Evolutionary conservation across 2,113 vertebrate genomes (phyloP).

Genomic region (Mugil cephalus): DNA sequence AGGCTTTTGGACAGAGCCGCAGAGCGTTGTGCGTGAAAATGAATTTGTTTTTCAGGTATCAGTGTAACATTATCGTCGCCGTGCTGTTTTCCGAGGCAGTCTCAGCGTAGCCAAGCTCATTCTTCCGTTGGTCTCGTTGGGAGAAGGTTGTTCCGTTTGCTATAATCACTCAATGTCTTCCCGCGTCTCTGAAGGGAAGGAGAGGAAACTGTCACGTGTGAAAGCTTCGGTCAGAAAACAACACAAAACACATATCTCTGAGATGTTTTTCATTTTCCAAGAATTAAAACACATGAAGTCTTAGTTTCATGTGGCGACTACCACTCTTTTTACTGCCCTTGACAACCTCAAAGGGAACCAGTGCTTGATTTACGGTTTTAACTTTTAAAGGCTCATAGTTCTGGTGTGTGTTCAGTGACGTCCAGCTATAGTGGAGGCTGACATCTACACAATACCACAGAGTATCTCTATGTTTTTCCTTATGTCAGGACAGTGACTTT

Average conservation of each 20-base stretch:
- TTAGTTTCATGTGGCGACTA: not conserved
- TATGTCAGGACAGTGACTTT: no score
- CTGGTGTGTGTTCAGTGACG: no score
- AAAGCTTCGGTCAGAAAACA: not conserved
- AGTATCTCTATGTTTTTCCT: no score
- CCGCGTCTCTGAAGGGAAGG: not conserved
- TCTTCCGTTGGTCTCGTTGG: constrained; percentile 12
- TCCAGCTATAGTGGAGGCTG: no score
- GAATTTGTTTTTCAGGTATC: constrained; percentile 50
- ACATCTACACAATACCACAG: no score
- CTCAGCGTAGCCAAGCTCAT: constrained; percentile 11
- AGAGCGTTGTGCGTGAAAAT: constrained; percentile 13
- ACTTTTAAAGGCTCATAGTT: no score
- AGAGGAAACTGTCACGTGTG: not conserved
- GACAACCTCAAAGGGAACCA: not conserved
- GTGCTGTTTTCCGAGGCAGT: constrained; percentile 35
- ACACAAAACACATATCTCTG: not conserved
- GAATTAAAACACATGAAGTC: constrained; percentile 11
- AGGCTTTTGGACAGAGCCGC: constrained; percentile 20
- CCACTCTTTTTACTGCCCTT: not conserved
- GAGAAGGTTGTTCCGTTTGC: constrained; percentile 26
- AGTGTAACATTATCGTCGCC: constrained; percentile 30
- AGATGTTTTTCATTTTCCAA: not conserved
- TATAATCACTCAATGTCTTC: constrained; percentile 32
- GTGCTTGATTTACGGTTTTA: no score